Percentiles rank a stretch among this genome's conserved stretches.
Conservation (phyloP, 1,140 invertebrate genomes). For the Asobara japonica region DNA sequence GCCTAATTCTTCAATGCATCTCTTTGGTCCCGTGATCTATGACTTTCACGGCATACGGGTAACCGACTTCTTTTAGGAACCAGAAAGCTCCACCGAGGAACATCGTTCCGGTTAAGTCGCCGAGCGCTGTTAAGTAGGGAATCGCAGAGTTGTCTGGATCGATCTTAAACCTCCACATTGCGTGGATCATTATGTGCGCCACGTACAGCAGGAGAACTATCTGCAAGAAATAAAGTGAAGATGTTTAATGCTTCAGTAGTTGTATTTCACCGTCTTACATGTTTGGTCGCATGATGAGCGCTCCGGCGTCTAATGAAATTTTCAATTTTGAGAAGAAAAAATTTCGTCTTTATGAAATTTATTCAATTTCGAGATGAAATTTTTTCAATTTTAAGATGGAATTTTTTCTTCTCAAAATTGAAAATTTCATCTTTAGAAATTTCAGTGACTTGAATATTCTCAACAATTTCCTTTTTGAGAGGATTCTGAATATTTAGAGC, state of each 20-base stretch:
- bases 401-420: too few species aligned
- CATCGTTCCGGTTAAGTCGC: constrained; percentile 90
- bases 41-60: constrained; percentile 41
- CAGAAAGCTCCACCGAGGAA: constrained; percentile 87
- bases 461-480: too few species aligned
- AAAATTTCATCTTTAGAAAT: too few species aligned
- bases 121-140: constrained; percentile 93
- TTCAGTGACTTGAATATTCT: too few species aligned
- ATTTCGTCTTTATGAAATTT: too few species aligned
- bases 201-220: constrained; percentile 83
- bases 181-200: constrained; percentile 87
- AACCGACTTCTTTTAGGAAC: constrained; percentile 68
- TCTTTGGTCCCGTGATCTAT: neutral
- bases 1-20: neutral
- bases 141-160: constrained; percentile 98
- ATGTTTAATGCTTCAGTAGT: constrained; percentile 13
- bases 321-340: too few species aligned
- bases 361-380: too few species aligned
- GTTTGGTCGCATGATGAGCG: too few species aligned
- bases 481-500: too few species aligned
- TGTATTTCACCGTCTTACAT: too few species aligned
- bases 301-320: too few species aligned
- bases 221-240: constrained; percentile 65
- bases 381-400: too few species aligned
- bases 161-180: constrained; percentile 90